Conservation (phyloP, 2,797 vertebrate genomes). For the Erethizon dorsatum region DNA sequence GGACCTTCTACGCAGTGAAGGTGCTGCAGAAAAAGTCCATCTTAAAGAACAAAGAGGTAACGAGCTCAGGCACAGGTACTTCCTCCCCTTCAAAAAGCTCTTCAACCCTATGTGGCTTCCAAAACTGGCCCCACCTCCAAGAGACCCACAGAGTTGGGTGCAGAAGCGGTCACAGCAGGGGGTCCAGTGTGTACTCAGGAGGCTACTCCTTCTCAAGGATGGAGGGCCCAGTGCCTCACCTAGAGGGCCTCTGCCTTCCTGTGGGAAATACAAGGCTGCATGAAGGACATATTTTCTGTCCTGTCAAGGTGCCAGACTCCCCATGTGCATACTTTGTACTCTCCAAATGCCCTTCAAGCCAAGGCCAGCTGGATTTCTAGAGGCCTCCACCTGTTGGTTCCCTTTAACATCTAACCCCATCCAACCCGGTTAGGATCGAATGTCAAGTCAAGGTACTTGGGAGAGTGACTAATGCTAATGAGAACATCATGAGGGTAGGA, state of each 20-base stretch:
- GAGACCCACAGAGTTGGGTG: neutral
- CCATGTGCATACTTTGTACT: neutral
- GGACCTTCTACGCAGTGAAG: slow-evolving; percentile 97
- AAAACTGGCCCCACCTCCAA: neutral
- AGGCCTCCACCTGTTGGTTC: neutral
- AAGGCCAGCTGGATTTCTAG: neutral
- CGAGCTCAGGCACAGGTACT: neutral
- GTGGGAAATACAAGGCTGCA: neutral
- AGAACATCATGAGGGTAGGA: neutral
- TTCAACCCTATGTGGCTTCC: neutral
- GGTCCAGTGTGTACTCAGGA: neutral
- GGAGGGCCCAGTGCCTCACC: neutral
- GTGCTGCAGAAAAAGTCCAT: slow-evolving; percentile 99
- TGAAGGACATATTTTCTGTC: neutral
- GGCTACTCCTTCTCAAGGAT: neutral
- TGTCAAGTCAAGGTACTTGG: neutral
- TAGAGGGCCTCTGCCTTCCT: neutral
- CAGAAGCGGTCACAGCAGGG: neutral
- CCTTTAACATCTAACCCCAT: neutral
- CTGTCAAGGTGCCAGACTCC: neutral
- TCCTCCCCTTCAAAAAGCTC: neutral
- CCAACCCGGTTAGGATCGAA: neutral
- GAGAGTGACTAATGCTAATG: neutral
- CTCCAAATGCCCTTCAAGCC: neutral
- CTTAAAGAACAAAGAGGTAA: slow-evolving; percentile 99